phyloP scores from a whole-genome alignment of 2,797 vertebrate species.

The Aeoliscus strigatus region DNA sequence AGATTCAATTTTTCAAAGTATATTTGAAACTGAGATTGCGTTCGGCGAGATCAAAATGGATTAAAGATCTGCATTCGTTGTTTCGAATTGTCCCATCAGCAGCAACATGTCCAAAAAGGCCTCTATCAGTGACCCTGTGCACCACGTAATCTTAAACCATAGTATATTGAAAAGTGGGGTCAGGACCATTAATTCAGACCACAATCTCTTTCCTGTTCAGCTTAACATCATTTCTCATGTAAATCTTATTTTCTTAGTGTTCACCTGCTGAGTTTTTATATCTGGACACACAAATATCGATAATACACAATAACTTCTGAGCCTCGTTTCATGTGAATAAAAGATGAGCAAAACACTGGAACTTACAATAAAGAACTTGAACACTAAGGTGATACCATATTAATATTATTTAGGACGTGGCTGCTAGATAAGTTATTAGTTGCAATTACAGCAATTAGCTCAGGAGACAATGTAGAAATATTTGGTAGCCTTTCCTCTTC shows the following conservation, averaged over 20 bases:
- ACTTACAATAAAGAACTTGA: no score
- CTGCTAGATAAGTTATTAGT: no score
- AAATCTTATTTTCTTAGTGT: neutral
- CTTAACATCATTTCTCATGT: neutral
- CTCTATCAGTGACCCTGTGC: constrained; percentile 13
- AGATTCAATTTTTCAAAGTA: no score
- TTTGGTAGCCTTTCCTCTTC: neutral
- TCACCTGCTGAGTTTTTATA: neutral
- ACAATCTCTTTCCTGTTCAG: constrained; percentile 1
- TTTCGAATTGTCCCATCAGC: constrained; percentile 7
- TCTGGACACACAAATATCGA: neutral
- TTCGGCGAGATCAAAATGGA: constrained; percentile 17
- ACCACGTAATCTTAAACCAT: constrained; percentile 22
- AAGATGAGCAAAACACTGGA: no score
- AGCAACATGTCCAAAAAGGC: neutral
- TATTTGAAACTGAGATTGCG: constrained; percentile 2
- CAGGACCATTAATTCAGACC: no score
- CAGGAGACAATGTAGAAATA: no score
- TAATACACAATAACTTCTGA: neutral
- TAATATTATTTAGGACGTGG: no score
- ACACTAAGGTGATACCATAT: no score
- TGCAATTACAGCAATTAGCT: no score
- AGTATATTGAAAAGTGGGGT: constrained; percentile 17
- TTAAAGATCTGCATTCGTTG: constrained; percentile 8
- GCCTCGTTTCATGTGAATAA: no score